Base-by-base conservation (phyloP, 2,113 vertebrate genomes). In the Sterna hirundo region DNA sequence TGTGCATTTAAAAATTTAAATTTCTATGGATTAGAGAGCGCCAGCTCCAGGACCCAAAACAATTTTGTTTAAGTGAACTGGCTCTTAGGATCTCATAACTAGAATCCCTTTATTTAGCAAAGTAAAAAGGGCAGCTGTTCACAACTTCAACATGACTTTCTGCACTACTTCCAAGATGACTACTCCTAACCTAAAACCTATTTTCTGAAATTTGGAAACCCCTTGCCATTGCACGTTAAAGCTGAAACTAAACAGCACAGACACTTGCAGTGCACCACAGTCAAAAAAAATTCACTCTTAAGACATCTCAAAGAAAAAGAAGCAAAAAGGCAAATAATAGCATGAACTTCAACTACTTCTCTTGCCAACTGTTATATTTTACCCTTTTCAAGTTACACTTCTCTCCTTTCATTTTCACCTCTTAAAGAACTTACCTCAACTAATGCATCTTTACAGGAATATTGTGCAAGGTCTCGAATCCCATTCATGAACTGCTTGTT, bases 401-500 rank as follows among this genome's bases (percentile, higher is more conserved):
- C 61, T 76, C 49, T 72, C 49, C 26, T n/a, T 69, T 32, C 38
- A 57, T 32, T 58, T 74, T 64, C 38, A 90, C n/a, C 34, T 54
- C 72, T 47, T 61, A 51, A 72, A 84, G 80, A 93, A 60, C 98
- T 98, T 98, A 99, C 99, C 99, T 99, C 99, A 32, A 99, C 98
- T 90, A 99, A 98, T 7, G 97, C 97, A 96, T 99, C 99, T 96
- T 98, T 99, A 97, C 98, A 98, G 47, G 99, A 99, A 97, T 99
- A 99, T 58, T 99, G 99, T 58, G 99, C 99, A 23, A 99, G 98
- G 96, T 99, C 99, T 88, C 98, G 98, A 96, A 99, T 99, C 60
- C 99, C 99, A 71, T 93, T 99, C 86, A 99, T 99, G 98, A 99
- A 99, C 94, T 99, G 99, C 95, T 99, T 99, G 98, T 99, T 99